Evolutionary conservation across 1,140 invertebrate genomes (phyloP).

Genomic region (Caenorhabditis latens): DNA sequence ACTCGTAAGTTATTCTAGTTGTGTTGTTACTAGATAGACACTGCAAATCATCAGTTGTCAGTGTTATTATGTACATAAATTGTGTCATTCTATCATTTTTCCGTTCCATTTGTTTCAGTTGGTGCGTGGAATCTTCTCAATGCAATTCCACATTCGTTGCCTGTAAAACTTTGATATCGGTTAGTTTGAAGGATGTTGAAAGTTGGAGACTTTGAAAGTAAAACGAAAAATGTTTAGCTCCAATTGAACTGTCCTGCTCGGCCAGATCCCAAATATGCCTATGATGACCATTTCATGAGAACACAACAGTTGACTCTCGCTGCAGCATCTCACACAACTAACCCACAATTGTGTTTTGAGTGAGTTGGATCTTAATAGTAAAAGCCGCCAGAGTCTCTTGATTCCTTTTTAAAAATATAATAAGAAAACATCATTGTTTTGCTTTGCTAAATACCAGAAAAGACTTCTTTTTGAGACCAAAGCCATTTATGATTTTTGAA

Average conservation of each 20-base stretch:
- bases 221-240: neutral
- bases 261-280: neutral
- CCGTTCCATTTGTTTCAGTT: neutral
- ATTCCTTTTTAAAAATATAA: neutral
- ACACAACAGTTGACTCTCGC: neutral
- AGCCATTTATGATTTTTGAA: no score
- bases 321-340: neutral
- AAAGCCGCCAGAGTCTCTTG: neutral
- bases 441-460: no score
- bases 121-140: conserved; percentile 2
- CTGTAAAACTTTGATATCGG: neutral
- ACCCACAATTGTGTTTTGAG: neutral
- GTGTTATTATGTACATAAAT: no score
- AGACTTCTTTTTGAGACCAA: no score
- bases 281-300: neutral
- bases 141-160: neutral
- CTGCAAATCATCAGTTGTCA: no score
- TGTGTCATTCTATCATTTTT: no score
- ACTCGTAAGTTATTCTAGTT: neutral
- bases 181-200: neutral
- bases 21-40: no score
- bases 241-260: neutral
- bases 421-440: no score
- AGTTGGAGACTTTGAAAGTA: neutral
- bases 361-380: neutral